Conservation (phyloP, 2,797 vertebrate species). For the Limosa lapponica region DNA sequence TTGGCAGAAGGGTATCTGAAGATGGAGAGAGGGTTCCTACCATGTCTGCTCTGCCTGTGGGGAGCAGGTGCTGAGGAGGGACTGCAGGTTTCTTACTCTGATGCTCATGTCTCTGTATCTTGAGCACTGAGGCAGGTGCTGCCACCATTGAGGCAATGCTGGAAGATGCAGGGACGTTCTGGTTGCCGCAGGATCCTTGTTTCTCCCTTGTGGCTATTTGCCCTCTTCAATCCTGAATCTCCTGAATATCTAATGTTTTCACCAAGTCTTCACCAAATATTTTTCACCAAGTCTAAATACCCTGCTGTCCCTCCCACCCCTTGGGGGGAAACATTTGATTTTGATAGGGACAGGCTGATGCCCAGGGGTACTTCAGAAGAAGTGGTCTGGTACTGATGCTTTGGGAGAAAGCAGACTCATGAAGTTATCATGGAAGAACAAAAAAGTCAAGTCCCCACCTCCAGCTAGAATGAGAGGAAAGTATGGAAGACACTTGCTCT, state of each 20-base stretch:
- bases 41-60: neutral
- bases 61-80: neutral
- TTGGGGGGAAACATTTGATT: neutral
- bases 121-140: neutral
- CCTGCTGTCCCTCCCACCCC: neutral
- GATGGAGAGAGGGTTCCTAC: neutral
- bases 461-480: neutral
- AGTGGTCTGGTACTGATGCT: neutral
- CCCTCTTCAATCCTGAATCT: neutral
- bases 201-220: neutral
- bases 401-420: neutral
- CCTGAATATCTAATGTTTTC: neutral
- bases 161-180: neutral
- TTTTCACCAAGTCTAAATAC: neutral
- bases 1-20: neutral
- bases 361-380: accelerated
- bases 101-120: neutral
- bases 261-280: neutral
- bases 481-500: neutral
- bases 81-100: neutral
- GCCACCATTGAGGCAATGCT: neutral
- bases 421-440: neutral
- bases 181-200: neutral
- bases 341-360: neutral
- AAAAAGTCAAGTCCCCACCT: neutral